A percentile compares a stretch with the other conserved stretches of the same genome.
phyloP scores from a whole-genome alignment of 2,113 vertebrate genomes.

The Rostratula benghalensis region DNA sequence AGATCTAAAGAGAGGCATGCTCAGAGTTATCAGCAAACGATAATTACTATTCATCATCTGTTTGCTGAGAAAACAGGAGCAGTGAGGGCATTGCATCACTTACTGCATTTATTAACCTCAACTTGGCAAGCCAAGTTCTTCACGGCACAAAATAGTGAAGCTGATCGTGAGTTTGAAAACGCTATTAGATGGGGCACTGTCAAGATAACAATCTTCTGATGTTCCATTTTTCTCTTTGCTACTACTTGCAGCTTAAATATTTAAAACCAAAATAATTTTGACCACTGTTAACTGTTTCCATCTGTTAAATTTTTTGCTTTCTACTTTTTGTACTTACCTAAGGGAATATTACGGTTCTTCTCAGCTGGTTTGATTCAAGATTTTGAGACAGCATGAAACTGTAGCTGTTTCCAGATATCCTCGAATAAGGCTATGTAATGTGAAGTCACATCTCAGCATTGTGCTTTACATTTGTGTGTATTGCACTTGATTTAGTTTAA shows the following conservation, averaged over 20 bases:
- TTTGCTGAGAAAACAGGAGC: conserved; percentile 48
- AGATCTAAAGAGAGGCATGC: neutral
- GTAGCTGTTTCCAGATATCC: neutral
- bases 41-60: conserved; percentile 20
- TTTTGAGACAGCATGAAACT: neutral
- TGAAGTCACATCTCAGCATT: neutral
- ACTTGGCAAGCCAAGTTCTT: neutral
- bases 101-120: neutral
- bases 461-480: neutral
- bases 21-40: neutral
- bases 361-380: neutral
- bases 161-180: neutral
- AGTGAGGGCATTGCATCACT: neutral
- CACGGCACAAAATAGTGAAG: neutral
- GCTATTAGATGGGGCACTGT: neutral
- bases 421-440: neutral
- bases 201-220: neutral
- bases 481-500: neutral
- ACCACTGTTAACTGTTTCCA: neutral
- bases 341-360: neutral
- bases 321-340: neutral
- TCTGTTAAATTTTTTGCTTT: neutral
- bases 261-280: neutral
- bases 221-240: neutral
- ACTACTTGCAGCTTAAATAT: neutral